Evolutionary conservation across 2,888 invertebrate genomes (phyloP), one percentile per base, ranked within the genome.

Genomic region (Sinelater perroti): DNA sequence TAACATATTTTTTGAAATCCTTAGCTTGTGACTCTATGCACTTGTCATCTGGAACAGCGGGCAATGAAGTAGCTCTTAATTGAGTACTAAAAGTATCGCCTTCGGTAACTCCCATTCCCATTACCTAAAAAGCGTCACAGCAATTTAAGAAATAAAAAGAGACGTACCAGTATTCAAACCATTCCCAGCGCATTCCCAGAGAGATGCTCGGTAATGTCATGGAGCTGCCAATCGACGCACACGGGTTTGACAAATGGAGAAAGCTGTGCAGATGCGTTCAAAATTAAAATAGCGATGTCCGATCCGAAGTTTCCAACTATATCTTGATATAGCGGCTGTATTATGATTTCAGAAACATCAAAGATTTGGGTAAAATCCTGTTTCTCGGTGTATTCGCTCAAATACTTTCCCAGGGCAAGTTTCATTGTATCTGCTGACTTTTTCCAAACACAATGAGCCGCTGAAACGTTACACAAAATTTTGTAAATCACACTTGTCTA

Each of bases 61-160:
- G 75, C 4, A 83, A 77, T 50, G 81, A 75, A 0, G 81, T 78
- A 3, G 81, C 75, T 61, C 82, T 78, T 3, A 86, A 72, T 2
- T 71, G 74, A 8, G 81, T 74, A 3, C 84, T 82, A 5, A 77
- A 79, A 13, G 78, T 79, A 45, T 83, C 79, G 47, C 81, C 79
- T 72, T 86, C 86, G 2, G 83, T 87, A 33, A 81, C 70, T 4
- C 87, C 87, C 76, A 86, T 85, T 0, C 87, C 87, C 54, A 80
- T 79, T 8, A 82, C 75, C 83, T 83, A 30, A 4, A 30, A 5
- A 30, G 8, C 11, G 11, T 30, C 11, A 4, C 8, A 4, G 4
- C 3, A 5, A 30, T 4, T 5, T 4, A 30, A 10, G 6, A 5
- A 5, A 2, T 6, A 10, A 10, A 30, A 30, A 1, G 10, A 30